Evolutionary conservation across 2,888 invertebrate species (phyloP), one percentile per base, ranked within the genome.

Genomic region (Cosmia trapezina): DNA sequence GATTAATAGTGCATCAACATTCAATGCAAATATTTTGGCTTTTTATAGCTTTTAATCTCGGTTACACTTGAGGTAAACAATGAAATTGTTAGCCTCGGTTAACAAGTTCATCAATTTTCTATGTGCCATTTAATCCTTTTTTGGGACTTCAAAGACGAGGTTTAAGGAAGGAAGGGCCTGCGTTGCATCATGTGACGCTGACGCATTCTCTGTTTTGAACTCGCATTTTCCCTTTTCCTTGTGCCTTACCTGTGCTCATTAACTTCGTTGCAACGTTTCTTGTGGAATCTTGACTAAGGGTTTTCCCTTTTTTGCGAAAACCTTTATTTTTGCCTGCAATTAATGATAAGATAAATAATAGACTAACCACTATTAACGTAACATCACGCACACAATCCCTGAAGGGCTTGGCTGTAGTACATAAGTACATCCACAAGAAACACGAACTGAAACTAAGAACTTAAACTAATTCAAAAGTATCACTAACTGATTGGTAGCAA

Each of bases 1-100:
- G 69, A 83, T 80, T 78, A 74, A 74, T 83, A 79, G 69, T 70
- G 69, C 79, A 82, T 72, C 79, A 63, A 69, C 47, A 60, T 70
- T 67, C 63, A 70, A 83, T 83, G 70, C 80, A 70, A 74, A 70
- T 72, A 78, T 83, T 78, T 78, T 66, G 72, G 62, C 22, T 19
- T 57, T 60, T 71, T 57, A 57, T 61, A 51, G 73, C 12, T 57
- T 71, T 67, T 22, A 72, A 65, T 78, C 45, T 56, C 22, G 49
- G 54, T 49, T 63, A 45, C 63, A 51, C 19, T 54, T 49, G 61
- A 65, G 70, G 70, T 76, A 28, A 81, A 61, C 60, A 33, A 19
- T 66, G 37, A 63, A 28, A 63, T 45, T 66, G 62, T 49, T 62
- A 45, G 8, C 80, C 56, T 77, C n/a, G 66, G 37, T 43, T 37